A percentile compares a stretch with the other conserved stretches of the same genome.
phyloP scores from a whole-genome alignment of 2,113 vertebrate genomes.

The Tupaia chinensis region DNA sequence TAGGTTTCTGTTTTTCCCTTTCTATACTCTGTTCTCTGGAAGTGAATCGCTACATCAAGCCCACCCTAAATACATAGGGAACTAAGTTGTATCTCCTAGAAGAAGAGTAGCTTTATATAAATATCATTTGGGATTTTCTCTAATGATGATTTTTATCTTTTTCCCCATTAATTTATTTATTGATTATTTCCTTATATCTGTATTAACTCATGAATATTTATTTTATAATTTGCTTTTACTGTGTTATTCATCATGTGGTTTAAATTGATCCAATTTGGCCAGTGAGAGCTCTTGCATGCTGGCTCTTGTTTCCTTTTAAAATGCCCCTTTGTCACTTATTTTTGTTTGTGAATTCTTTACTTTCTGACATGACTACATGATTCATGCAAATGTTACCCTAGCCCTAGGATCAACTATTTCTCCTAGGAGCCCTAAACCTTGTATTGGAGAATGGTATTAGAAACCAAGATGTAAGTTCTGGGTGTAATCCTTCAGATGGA shows the following conservation, averaged over 20 bases:
- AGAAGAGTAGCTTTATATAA: not conserved
- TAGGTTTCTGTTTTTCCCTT: not conserved
- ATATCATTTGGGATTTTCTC: not conserved
- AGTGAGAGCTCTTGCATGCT: not conserved
- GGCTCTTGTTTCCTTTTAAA: not conserved
- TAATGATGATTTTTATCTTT: not conserved
- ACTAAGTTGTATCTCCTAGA: not conserved
- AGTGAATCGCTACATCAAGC: not conserved
- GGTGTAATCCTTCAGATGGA: not conserved
- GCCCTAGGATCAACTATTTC: not conserved
- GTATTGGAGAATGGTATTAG: not conserved
- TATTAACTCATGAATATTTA: not conserved
- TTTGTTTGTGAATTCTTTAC: not conserved
- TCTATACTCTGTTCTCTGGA: not conserved
- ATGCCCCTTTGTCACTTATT: not conserved
- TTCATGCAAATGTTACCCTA: not conserved
- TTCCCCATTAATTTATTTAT: not conserved
- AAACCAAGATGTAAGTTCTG: not conserved
- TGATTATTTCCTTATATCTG: not conserved
- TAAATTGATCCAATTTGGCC: not conserved
- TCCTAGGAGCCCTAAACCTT: not conserved
- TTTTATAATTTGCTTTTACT: not conserved
- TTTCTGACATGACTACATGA: not conserved
- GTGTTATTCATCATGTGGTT: not conserved
- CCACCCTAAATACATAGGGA: not conserved